phyloP scores from a whole-genome alignment of 2,888 invertebrate genomes.

The Amphipyra berbera region DNA sequence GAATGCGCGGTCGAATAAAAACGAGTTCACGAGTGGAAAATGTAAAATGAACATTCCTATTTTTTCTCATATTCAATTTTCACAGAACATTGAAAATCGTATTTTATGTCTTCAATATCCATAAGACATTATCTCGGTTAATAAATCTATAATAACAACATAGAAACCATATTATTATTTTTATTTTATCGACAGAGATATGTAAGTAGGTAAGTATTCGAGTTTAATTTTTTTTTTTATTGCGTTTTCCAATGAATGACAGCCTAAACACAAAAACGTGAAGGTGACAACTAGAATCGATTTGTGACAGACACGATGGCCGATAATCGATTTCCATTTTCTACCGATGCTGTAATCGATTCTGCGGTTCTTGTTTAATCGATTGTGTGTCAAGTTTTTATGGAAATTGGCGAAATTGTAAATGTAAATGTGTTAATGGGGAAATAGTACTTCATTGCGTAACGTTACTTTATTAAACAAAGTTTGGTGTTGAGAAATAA shows the following conservation, averaged over 20 bases:
- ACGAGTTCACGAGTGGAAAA: not conserved
- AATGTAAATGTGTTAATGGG: slow-evolving; percentile 38
- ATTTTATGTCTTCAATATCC: not conserved
- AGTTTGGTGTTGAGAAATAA: not conserved
- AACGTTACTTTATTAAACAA: slow-evolving; percentile 15
- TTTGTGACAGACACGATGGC: slow-evolving; percentile 84
- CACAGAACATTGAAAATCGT: slow-evolving; percentile 2
- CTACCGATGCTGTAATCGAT: slow-evolving; percentile 77
- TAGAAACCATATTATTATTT: slow-evolving; percentile 9
- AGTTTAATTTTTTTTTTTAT: slow-evolving; percentile 49
- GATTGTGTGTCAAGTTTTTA: slow-evolving; percentile 64
- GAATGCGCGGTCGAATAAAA: too few relatives aligned
- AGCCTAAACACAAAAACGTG: slow-evolving; percentile 64
- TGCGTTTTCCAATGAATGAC: slow-evolving; percentile 40
- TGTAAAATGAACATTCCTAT: not conserved
- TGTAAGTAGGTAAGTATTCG: slow-evolving; percentile 9
- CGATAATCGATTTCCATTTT: slow-evolving; percentile 83
- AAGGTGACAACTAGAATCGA: slow-evolving; percentile 87
- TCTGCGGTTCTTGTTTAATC: slow-evolving; percentile 73
- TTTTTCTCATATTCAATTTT: not conserved
- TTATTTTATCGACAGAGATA: slow-evolving; percentile 30
- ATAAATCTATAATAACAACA: slow-evolving; percentile 21
- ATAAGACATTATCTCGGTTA: slow-evolving; percentile 8
- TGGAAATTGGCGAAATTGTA: slow-evolving; percentile 47
- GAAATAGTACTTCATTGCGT: slow-evolving; percentile 26